These are phyloP conservation scores for Phlogophora meticulosa DNA, from an alignment of 2,888 invertebrate genomes.

Conservation along the genomic window DNA sequence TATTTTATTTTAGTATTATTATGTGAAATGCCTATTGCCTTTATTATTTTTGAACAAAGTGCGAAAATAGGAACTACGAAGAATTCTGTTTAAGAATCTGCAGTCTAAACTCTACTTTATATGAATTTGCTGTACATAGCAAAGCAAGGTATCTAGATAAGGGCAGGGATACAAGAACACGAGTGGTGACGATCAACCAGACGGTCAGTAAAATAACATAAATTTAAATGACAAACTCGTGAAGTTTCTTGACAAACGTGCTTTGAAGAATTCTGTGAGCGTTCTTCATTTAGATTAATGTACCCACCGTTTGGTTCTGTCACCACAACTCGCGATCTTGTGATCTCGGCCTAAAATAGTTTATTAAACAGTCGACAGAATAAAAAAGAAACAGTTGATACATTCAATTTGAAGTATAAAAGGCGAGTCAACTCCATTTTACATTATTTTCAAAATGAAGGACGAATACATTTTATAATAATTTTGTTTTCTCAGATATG, in stretches of 20 bases:
- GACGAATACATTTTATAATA: conserved; percentile 65
- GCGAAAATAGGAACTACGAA: conserved; percentile 78
- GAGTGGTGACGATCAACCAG: background rate
- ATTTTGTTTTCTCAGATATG: conserved; percentile 73
- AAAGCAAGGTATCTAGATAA: conserved; percentile 71
- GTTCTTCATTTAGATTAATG: conserved; percentile 64
- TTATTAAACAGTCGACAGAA: conserved; percentile 53
- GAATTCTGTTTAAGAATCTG: conserved; percentile 55
- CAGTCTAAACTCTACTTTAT: conserved; percentile 58
- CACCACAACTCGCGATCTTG: conserved; percentile 58
- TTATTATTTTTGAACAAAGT: conserved; percentile 62
- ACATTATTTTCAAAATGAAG: conserved; percentile 68
- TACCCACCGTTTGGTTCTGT: conserved; percentile 48
- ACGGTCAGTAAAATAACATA: conserved; percentile 31
- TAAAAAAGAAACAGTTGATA: conserved; percentile 58
- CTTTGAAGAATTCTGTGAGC: conserved; percentile 41
- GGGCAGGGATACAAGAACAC: conserved; percentile 25
- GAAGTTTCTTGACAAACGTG: conserved; percentile 28
- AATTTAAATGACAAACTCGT: conserved; percentile 42
- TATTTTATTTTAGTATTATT: conserved; percentile 56
- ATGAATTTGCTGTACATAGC: conserved; percentile 56
- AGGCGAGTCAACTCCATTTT: conserved; percentile 66
- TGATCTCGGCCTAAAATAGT: conserved; percentile 64
- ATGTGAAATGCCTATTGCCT: conserved; percentile 64
- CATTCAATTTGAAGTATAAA: conserved; percentile 76